Percentiles rank a stretch among this genome's conserved stretches.
phyloP scores from a whole-genome alignment of 2,113 vertebrate species.

The Cisticola juncidis region DNA sequence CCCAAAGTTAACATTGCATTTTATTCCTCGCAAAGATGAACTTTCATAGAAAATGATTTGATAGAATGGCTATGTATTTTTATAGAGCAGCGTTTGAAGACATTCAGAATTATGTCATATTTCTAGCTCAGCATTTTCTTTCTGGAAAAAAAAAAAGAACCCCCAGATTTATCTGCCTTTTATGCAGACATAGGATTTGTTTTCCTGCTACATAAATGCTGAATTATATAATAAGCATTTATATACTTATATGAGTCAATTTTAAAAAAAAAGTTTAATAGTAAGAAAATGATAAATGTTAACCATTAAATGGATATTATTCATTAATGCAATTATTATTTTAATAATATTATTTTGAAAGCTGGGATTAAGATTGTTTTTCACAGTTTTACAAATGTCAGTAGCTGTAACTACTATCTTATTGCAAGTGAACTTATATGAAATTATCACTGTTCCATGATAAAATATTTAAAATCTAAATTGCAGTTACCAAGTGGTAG shows the following conservation, averaged over 20 bases:
- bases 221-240: neutral
- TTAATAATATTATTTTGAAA: neutral
- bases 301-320: neutral
- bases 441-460: neutral
- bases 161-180: neutral
- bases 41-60: neutral
- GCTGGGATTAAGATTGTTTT: neutral
- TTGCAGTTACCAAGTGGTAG: neutral
- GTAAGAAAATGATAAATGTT: neutral
- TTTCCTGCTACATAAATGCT: neutral
- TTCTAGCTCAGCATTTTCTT: neutral
- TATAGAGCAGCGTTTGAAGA: accelerated
- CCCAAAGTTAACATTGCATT: neutral
- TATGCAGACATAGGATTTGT: neutral
- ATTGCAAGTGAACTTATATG: neutral
- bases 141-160: neutral
- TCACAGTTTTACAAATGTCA: neutral
- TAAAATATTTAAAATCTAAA: neutral
- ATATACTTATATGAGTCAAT: neutral
- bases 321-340: neutral
- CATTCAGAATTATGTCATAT: neutral
- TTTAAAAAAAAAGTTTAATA: neutral
- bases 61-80: neutral
- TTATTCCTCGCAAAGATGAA: neutral
- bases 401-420: neutral